Conservation (phyloP, 2,888 invertebrate species). For the Lepas anatifera region DNA sequence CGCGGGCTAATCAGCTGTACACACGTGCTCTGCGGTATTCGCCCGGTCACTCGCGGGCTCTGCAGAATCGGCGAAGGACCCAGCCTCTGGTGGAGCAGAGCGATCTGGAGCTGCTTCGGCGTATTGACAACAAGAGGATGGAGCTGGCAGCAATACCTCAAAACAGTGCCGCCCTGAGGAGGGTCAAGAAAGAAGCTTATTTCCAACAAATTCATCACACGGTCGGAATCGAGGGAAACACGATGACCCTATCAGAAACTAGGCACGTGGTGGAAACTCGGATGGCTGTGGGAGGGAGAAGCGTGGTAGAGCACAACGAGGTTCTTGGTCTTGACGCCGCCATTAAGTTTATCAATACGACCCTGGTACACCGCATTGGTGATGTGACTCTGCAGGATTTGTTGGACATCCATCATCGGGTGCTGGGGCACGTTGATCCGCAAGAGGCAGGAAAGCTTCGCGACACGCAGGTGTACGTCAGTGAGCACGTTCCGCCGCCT, state of each 20-base stretch:
- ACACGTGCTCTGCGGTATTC: constrained; percentile 63
- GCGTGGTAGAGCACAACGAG: constrained; percentile 93
- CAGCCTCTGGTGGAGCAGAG: constrained; percentile 78
- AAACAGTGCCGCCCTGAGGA: constrained; percentile 60
- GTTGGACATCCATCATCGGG: constrained; percentile 78
- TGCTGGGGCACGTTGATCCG: constrained; percentile 90
- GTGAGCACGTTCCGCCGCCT: constrained; percentile 84
- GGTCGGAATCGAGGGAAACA: constrained; percentile 94
- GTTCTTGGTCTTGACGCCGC: constrained; percentile 88
- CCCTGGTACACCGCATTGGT: constrained; percentile 47
- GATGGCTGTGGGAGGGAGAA: constrained; percentile 62
- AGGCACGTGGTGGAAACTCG: constrained; percentile 82
- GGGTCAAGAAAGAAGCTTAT: constrained; percentile 88
- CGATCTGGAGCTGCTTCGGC: constrained; percentile 61
- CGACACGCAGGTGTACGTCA: constrained; percentile 83
- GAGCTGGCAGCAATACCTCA: constrained; percentile 68
- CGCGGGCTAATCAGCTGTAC: constrained; percentile 60
- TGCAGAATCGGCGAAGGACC: constrained; percentile 69
- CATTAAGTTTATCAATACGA: constrained; percentile 67
- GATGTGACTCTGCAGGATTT: constrained; percentile 72
- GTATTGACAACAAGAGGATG: constrained; percentile 74
- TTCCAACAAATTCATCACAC: constrained; percentile 91
- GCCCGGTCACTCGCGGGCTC: constrained; percentile 67
- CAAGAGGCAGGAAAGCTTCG: constrained; percentile 78
- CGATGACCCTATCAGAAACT: constrained; percentile 85